phyloP scores from a whole-genome alignment of 2,888 invertebrate species.

The Cosmia pyralina region DNA sequence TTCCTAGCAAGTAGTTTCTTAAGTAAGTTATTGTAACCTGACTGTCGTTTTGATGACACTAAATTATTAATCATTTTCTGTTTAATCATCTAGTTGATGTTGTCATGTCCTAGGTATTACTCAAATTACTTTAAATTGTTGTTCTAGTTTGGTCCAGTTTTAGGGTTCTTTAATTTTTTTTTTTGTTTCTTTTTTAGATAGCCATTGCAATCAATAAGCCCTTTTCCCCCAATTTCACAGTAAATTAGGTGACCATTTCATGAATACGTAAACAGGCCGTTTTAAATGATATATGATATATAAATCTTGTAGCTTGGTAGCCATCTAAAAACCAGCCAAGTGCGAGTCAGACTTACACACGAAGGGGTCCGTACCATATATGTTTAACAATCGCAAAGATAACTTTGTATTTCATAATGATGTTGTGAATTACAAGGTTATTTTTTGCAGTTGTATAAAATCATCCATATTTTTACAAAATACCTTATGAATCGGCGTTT shows the following conservation, averaged over 20 bases:
- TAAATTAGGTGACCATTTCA: background rate
- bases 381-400: too few species aligned
- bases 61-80: background rate
- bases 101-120: background rate
- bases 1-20: background rate
- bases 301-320: background rate
- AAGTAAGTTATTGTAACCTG: background rate
- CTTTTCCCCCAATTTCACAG: background rate
- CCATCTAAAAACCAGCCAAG: too few species aligned
- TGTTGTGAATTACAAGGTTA: too few species aligned
- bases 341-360: too few species aligned
- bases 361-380: too few species aligned
- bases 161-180: background rate
- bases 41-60: slow-evolving; percentile 8
- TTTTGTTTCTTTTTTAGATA: background rate
- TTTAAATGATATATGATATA: too few species aligned
- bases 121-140: slow-evolving; percentile 1
- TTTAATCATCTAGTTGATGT: slow-evolving; percentile 1
- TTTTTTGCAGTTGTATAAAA: too few species aligned
- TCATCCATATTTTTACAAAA: too few species aligned
- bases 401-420: too few species aligned
- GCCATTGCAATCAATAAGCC: background rate
- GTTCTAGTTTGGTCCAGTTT: background rate
- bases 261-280: too few species aligned
- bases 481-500: too few species aligned